Base-by-base conservation (phyloP, 2,113 vertebrate species). In the Scomber scombrus region DNA sequence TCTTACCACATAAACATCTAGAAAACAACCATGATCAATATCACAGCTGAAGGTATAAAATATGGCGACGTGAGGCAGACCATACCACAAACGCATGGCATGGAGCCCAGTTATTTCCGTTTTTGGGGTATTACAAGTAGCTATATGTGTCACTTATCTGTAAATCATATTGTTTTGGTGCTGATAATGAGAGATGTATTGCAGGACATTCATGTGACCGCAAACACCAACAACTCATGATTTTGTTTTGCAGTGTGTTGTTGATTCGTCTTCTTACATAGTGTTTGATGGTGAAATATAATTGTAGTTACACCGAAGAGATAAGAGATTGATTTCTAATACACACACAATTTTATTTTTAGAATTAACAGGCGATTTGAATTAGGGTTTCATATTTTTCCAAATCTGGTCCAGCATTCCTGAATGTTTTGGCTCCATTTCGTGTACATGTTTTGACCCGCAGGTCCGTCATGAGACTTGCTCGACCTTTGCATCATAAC, bases 401-500 rank as follows among this genome's bases (percentile, higher is more conserved):
- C 5, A 21, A 57, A 40, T 15, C 8, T 13, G 55, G 21, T 31
- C 10, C 29, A 15, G 52, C 31, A 29, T 9, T 21, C 21, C 46
- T 55, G 14, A 19, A 16, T 64, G 55, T 46, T 60, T 70, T 69
- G 6, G 19, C 40, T 16, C 8, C 7, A n/a, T 71, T 6, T 54
- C 18, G 7, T 31, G 0, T 64, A 29, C 7, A 3, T 64, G 49
- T 63, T 67, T 1, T 74, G 68, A 85, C 57, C 46, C 11, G 31
- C 26, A 26, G 31, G 47, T 65, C 15, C 0, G 0, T 75, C 78
- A 61, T 75, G 52, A 78, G 83, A 82, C 55, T 6, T 26, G 54
- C 49, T 54, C 57, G 49, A 63, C 70, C 71, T 83, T 82, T 80
- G 19, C 71, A 65, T 73, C 67, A 83, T 16, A 67, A 85, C 66